These are phyloP conservation scores for Laticauda laticaudata DNA, from an alignment of 2,113 vertebrate genomes.

Conservation along the genomic window DNA sequence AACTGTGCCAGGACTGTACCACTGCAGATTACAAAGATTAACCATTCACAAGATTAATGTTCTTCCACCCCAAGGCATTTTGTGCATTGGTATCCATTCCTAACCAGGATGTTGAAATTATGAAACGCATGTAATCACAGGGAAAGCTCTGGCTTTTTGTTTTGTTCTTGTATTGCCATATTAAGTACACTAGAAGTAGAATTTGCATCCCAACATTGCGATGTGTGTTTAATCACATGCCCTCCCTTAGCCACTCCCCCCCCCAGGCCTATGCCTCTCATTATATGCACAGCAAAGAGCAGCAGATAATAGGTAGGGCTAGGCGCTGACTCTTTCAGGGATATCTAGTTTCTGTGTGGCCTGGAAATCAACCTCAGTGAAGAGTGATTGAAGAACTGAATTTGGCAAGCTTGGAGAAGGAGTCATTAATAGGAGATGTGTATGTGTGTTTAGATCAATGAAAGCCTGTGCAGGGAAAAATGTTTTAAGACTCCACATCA, in stretches of 20 bases:
- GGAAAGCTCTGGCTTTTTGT: not conserved
- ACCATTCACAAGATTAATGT: not conserved
- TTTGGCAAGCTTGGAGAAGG: not conserved
- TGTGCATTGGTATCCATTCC: not conserved
- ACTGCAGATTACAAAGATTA: not conserved
- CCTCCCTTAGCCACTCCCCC: not conserved
- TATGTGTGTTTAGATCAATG: not conserved
- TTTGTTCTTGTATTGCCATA: not conserved
- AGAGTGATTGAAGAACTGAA: not conserved
- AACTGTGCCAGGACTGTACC: not conserved
- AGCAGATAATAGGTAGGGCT: not conserved
- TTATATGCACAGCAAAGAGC: not conserved
- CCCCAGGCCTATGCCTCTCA: not conserved
- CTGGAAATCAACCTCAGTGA: not conserved
- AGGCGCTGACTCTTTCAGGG: not conserved
- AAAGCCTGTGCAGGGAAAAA: not conserved
- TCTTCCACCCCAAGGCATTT: not conserved
- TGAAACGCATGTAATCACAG: not conserved
- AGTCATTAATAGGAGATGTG: not conserved
- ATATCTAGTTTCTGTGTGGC: not conserved
- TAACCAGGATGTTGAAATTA: not conserved
- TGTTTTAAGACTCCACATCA: not conserved
- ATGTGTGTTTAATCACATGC: not conserved
- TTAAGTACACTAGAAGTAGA: not conserved
- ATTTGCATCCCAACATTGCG: not conserved